Evolutionary conservation across 2,113 vertebrate species (phyloP).

Genomic region (Todiramphus saurophagus): DNA sequence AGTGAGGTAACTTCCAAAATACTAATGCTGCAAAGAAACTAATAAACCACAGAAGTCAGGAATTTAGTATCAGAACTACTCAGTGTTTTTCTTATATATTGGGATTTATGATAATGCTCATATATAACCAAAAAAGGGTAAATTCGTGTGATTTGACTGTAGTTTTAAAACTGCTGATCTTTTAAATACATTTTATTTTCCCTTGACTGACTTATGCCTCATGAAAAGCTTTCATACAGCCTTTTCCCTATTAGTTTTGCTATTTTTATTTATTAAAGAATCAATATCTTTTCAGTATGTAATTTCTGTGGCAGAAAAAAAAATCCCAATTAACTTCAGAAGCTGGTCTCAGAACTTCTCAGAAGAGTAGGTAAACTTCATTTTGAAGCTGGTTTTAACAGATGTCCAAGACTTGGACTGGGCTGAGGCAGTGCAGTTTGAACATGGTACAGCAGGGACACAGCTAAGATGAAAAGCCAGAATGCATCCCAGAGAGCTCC

Average conservation of each 20-base stretch:
- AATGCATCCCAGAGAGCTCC: neutral
- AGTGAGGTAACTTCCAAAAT: neutral
- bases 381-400: neutral
- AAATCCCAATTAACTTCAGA: neutral
- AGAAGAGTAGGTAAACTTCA: neutral
- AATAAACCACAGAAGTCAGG: neutral
- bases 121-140: neutral
- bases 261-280: neutral
- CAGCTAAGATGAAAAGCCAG: neutral
- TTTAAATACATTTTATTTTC: neutral
- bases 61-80: neutral
- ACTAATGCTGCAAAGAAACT: neutral
- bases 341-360: neutral
- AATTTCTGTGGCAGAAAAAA: neutral
- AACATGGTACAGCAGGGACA: neutral
- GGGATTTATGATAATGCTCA: neutral
- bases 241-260: neutral
- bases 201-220: neutral
- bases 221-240: neutral
- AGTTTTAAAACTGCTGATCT: neutral
- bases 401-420: neutral
- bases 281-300: neutral
- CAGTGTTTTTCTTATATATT: neutral
- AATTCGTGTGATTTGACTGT: neutral
- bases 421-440: neutral